A percentile compares a stretch with the other conserved stretches of the same genome.
Conservation (phyloP, 2,113 vertebrate genomes). For the Burhinus bistriatus region DNA sequence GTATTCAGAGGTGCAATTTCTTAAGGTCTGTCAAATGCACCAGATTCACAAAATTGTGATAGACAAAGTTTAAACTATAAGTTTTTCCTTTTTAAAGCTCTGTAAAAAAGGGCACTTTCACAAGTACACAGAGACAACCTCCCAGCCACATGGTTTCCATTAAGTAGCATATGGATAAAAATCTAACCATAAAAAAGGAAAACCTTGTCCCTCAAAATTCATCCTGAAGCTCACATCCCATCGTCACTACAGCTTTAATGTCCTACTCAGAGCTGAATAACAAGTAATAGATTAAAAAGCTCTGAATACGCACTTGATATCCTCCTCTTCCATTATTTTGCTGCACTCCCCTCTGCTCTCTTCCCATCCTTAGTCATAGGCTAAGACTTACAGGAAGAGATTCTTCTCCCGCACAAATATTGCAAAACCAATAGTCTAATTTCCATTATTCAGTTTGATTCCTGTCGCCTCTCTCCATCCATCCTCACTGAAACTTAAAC, state of each 20-base stretch:
- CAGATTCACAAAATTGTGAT: background rate
- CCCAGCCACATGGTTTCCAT: background rate
- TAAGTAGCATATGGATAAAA: background rate
- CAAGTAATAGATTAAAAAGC: conserved; percentile 17
- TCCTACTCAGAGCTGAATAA: background rate
- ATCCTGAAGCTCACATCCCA: conserved; percentile 3
- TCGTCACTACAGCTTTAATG: background rate
- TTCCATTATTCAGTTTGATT: conserved; percentile 25
- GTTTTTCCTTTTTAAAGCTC: background rate
- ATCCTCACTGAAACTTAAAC: background rate
- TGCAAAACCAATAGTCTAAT: background rate
- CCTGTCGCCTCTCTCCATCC: background rate
- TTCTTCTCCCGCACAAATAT: background rate
- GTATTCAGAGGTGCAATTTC: background rate
- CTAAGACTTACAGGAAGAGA: background rate
- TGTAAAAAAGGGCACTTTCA: background rate
- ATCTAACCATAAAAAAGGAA: conserved; percentile 21
- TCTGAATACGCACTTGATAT: background rate
- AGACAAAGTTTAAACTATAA: background rate
- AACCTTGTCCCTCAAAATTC: background rate
- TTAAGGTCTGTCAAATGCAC: background rate
- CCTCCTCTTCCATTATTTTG: background rate
- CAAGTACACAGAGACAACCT: background rate
- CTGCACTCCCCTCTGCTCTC: background rate
- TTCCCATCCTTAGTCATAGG: background rate